Evolutionary conservation across 2,797 vertebrate species (phyloP).

Genomic region (Pipistrellus nathusii): DNA sequence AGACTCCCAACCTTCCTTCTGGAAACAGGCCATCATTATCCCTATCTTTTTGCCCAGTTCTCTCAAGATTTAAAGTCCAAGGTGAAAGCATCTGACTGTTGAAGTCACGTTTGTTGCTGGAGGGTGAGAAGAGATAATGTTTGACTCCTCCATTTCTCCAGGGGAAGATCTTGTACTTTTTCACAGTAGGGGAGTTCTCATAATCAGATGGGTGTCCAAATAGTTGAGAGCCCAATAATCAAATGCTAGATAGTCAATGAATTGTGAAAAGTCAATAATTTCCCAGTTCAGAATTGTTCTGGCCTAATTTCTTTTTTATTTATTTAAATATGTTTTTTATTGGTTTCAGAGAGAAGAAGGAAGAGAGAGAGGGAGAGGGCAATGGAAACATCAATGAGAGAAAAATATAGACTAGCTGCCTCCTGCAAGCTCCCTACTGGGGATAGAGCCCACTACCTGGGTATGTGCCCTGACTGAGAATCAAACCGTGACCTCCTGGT

Average conservation of each 20-base stretch:
- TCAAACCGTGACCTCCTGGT: too few species aligned
- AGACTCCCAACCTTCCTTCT: neutral
- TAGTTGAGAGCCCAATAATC: neutral
- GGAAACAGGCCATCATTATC: neutral
- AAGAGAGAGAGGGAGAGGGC: too few species aligned
- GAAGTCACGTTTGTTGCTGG: neutral
- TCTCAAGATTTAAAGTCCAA: neutral
- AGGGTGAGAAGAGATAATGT: neutral
- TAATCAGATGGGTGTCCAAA: neutral
- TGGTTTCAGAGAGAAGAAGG: too few species aligned
- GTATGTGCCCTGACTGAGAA: too few species aligned
- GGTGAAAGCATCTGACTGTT: neutral
- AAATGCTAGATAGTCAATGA: neutral
- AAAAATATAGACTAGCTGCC: too few species aligned
- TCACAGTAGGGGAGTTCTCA: neutral
- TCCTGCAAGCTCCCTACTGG: too few species aligned
- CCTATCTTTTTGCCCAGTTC: neutral
- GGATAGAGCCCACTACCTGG: too few species aligned
- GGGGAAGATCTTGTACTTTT: neutral
- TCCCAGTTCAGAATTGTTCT: slow-evolving; percentile 8
- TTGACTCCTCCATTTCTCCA: neutral
- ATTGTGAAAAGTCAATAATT: neutral
- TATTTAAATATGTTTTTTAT: too few species aligned
- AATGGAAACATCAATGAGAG: too few species aligned
- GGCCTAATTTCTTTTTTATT: neutral